These are phyloP conservation scores for Allobates femoralis DNA, from an alignment of 2,797 vertebrate genomes.

Conservation along the genomic window DNA sequence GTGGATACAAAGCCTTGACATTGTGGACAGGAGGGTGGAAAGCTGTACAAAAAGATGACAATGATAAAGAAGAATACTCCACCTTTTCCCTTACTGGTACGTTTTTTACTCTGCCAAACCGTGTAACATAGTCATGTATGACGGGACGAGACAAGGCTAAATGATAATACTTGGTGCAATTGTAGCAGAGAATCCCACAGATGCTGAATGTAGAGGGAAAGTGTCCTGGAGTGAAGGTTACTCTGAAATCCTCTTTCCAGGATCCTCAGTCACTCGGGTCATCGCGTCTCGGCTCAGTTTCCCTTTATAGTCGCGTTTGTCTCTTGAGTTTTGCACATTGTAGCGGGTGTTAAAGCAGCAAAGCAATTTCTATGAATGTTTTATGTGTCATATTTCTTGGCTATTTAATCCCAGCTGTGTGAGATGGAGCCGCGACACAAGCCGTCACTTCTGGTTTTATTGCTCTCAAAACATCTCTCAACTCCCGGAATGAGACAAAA, in stretches of 20 bases:
- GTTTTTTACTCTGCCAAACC: too few species aligned
- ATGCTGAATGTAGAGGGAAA: background rate
- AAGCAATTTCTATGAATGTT: background rate
- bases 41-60: too few species aligned
- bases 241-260: background rate
- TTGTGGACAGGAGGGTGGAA: too few species aligned
- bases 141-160: background rate
- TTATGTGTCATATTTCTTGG: slow-evolving; percentile 19
- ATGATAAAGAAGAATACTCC: too few species aligned
- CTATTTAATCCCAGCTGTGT: slow-evolving; percentile 26
- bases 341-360: background rate
- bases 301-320: background rate
- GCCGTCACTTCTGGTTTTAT: slow-evolving; percentile 14
- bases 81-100: too few species aligned
- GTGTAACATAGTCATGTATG: too few species aligned
- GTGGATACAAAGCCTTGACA: too few species aligned
- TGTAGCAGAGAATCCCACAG: background rate
- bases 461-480: background rate
- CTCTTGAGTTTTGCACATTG: background rate
- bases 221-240: background rate
- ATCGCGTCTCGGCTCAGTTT: background rate
- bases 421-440: background rate
- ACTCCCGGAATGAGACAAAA: slow-evolving; percentile 18
- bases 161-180: background rate
- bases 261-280: background rate